Conservation (phyloP, 35 echinoderm and acorn worm genomes). For the Chiridota heheva region DNA sequence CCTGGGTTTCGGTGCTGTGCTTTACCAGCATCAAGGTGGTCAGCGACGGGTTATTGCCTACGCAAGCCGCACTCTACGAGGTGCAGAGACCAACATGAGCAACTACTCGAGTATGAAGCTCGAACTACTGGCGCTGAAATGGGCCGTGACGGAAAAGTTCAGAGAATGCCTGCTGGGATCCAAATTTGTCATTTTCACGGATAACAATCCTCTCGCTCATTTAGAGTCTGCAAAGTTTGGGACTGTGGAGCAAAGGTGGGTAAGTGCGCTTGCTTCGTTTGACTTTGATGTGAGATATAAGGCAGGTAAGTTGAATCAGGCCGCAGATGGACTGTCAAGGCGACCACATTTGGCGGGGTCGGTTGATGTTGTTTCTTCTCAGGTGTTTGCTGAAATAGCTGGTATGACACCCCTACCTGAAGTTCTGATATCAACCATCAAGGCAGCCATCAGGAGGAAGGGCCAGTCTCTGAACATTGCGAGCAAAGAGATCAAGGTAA, state of each 20-base stretch:
- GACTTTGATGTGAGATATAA: slow-evolving; percentile 44
- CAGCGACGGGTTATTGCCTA: slow-evolving; percentile 21
- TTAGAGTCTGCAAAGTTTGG: slow-evolving; percentile 24
- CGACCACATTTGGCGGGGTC: not conserved
- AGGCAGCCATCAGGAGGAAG: too few species aligned
- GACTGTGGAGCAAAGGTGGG: slow-evolving; percentile 46
- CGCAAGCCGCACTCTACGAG: slow-evolving; percentile 13
- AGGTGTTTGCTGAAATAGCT: not conserved
- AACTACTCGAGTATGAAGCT: slow-evolving; percentile 58
- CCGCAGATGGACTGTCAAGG: slow-evolving; percentile 52
- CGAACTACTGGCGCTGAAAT: slow-evolving; percentile 57
- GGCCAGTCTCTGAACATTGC: too few species aligned
- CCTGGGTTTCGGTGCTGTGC: slow-evolving; percentile 40
- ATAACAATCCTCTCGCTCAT: slow-evolving; percentile 58
- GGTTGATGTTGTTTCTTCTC: not conserved
- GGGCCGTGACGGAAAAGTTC: slow-evolving; percentile 71
- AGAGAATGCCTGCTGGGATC: slow-evolving; percentile 43
- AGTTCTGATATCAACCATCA: not conserved
- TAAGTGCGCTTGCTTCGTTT: slow-evolving; percentile 27
- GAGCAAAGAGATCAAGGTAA: too few species aligned
- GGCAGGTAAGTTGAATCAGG: slow-evolving; percentile 12
- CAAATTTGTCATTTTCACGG: slow-evolving; percentile 49
- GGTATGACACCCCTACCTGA: slow-evolving; percentile 1
- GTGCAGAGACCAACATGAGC: slow-evolving; percentile 32
- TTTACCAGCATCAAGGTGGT: slow-evolving; percentile 43